Conservation (phyloP, 2,888 invertebrate genomes). For the Lasioglossum figueresi region DNA sequence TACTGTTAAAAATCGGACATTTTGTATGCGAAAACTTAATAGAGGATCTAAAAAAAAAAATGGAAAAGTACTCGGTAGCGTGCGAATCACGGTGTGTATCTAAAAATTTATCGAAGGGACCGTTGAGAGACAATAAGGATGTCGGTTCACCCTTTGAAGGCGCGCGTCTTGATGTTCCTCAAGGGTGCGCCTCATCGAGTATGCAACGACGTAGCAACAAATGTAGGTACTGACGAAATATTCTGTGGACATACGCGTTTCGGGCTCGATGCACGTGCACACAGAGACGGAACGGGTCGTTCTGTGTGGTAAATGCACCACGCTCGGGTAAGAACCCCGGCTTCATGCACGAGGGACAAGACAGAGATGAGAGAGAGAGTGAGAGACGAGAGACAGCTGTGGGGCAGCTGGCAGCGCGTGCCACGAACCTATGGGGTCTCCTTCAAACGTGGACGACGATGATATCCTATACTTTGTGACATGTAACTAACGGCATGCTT, state of each 20-base stretch:
- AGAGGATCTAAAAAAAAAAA: neutral
- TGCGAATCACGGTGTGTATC: neutral
- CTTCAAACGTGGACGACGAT: slow-evolving; percentile 74
- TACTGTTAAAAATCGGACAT: too few species aligned
- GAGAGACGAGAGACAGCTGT: slow-evolving; percentile 82
- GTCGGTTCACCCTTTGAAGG: slow-evolving; percentile 24
- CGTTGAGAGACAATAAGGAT: slow-evolving; percentile 16
- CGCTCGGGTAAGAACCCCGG: slow-evolving; percentile 75
- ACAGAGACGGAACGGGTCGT: slow-evolving; percentile 60
- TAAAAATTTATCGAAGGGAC: slow-evolving; percentile 16
- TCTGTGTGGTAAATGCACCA: slow-evolving; percentile 75
- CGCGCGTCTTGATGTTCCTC: slow-evolving; percentile 25
- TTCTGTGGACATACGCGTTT: slow-evolving; percentile 42
- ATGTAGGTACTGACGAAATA: slow-evolving; percentile 45
- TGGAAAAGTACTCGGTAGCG: neutral
- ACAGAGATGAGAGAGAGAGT: slow-evolving; percentile 35
- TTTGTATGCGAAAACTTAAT: too few species aligned
- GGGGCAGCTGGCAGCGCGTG: slow-evolving; percentile 84
- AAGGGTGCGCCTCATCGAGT: slow-evolving; percentile 54
- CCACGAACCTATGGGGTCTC: slow-evolving; percentile 84
- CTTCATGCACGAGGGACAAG: slow-evolving; percentile 64
- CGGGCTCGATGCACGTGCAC: slow-evolving; percentile 52
- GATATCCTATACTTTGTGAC: slow-evolving; percentile 77
- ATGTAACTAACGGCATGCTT: slow-evolving; percentile 70
- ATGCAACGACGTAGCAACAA: slow-evolving; percentile 46